Evolutionary conservation across 2,113 vertebrate species (phyloP).

Genomic region (Rhynchomys soricoides): DNA sequence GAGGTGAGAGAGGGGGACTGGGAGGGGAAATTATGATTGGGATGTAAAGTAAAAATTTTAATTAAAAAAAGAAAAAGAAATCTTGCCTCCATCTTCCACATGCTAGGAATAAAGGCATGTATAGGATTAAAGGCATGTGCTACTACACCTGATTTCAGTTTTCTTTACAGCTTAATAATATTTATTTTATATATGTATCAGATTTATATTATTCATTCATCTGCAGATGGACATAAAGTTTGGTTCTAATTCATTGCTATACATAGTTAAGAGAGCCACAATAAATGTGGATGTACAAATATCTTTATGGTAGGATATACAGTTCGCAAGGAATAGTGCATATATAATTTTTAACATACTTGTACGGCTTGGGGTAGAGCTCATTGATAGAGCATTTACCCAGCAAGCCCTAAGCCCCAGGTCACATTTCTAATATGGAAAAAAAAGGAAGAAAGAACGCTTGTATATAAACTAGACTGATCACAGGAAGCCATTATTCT

Average conservation of each 20-base stretch:
- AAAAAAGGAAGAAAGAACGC: neutral
- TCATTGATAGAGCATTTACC: neutral
- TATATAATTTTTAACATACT: neutral
- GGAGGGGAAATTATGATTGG: too few relatives aligned
- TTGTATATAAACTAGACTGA: neutral
- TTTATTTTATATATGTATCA: neutral
- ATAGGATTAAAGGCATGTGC: neutral
- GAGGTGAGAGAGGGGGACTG: too few relatives aligned
- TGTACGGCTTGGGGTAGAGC: neutral
- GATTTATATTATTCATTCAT: neutral
- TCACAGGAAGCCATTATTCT: neutral
- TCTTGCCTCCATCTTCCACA: too few relatives aligned
- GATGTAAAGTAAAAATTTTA: too few relatives aligned
- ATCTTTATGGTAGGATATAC: neutral
- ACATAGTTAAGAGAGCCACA: neutral
- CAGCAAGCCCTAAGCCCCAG: neutral
- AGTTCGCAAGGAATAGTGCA: neutral
- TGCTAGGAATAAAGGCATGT: neutral
- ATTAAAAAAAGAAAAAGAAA: neutral
- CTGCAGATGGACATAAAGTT: neutral
- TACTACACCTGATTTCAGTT: neutral
- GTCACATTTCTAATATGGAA: neutral
- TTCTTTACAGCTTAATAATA: neutral
- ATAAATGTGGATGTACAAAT: neutral
- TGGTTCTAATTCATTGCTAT: neutral